These are phyloP conservation scores for Operophtera brumata DNA, from an alignment of 2,888 invertebrate genomes.

Conservation along the genomic window DNA sequence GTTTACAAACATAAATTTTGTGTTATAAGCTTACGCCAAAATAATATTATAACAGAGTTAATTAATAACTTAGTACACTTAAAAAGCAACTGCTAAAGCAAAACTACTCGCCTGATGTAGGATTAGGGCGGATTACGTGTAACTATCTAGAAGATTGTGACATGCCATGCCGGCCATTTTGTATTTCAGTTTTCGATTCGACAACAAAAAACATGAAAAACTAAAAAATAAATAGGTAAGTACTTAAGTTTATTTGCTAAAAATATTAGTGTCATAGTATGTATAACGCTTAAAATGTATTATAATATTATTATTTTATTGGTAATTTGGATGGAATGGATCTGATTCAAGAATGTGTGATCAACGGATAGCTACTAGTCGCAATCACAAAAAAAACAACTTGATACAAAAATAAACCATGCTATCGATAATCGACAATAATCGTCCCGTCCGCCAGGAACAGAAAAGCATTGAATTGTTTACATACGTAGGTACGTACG, in stretches of 20 bases:
- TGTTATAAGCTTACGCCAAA: not conserved
- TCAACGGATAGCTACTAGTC: too few relatives aligned
- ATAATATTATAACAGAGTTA: not conserved
- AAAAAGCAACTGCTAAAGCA: not conserved
- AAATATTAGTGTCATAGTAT: too few relatives aligned
- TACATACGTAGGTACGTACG: too few relatives aligned
- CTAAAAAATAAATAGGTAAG: not conserved
- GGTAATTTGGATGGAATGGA: too few relatives aligned
- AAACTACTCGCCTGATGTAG: not conserved
- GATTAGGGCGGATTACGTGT: constrained; percentile 11
- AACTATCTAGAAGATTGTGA: not conserved
- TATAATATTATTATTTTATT: too few relatives aligned
- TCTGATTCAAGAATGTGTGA: not conserved
- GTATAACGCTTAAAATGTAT: too few relatives aligned
- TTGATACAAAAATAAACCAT: too few relatives aligned
- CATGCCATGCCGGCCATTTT: constrained; percentile 23
- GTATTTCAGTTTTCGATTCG: constrained; percentile 7
- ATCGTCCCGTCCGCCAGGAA: too few relatives aligned
- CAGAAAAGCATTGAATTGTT: too few relatives aligned
- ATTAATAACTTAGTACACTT: not conserved
- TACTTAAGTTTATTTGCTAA: not conserved
- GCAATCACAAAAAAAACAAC: too few relatives aligned
- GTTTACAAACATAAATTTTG: constrained; percentile 1
- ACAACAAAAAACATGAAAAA: not conserved
- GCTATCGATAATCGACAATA: too few relatives aligned